phyloP scores from a whole-genome alignment of 2,113 vertebrate genomes.

The Climacteris rufus region DNA sequence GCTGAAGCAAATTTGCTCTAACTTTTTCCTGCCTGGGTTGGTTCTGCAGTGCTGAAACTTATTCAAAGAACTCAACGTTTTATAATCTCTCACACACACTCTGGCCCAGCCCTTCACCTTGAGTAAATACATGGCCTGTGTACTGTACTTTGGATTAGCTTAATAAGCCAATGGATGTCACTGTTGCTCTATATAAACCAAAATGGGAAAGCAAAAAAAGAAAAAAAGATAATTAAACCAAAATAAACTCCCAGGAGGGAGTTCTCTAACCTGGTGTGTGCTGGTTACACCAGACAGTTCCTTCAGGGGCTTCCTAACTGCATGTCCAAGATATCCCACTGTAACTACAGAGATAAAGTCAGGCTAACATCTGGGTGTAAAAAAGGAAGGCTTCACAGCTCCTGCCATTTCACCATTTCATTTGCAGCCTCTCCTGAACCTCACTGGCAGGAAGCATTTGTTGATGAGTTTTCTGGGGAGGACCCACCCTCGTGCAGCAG shows the following conservation, averaged over 20 bases:
- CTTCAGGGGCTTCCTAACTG: not conserved
- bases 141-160: not conserved
- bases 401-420: not conserved
- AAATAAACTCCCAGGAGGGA: not conserved
- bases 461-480: not conserved
- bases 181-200: conserved; percentile 50
- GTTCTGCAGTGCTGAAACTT: not conserved
- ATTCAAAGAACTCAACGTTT: not conserved
- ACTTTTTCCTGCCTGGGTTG: not conserved
- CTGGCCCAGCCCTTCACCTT: not conserved
- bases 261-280: not conserved
- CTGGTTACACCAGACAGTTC: not conserved
- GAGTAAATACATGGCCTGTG: not conserved
- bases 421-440: not conserved
- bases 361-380: too few species aligned
- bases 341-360: not conserved
- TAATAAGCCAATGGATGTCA: conserved; percentile 70
- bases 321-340: not conserved
- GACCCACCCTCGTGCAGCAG: not conserved
- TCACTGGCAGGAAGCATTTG: not conserved
- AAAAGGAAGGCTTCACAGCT: too few species aligned
- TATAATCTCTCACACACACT: not conserved
- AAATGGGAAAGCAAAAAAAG: not conserved
- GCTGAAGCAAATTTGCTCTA: not conserved
- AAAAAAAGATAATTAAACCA: not conserved